These are phyloP conservation scores for Butorides virescens DNA, from an alignment of 2,113 vertebrate species.

Conservation along the genomic window DNA sequence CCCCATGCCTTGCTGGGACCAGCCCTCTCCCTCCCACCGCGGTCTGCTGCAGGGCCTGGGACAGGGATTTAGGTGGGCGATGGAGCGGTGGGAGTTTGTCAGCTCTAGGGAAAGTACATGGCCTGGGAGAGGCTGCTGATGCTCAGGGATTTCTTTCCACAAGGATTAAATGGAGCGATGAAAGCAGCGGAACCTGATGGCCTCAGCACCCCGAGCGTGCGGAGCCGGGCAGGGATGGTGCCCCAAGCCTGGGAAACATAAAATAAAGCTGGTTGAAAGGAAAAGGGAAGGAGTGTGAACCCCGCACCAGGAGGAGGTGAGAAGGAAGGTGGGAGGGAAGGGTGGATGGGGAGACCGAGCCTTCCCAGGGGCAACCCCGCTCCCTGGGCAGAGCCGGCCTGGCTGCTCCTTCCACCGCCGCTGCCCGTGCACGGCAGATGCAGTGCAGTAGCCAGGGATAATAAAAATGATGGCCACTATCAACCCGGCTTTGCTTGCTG, in stretches of 20 bases:
- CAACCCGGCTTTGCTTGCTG: not conserved
- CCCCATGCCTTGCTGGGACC: not conserved
- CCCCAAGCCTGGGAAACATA: not conserved
- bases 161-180: not conserved
- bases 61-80: not conserved
- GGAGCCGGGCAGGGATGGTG: not conserved
- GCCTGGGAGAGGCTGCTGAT: not conserved
- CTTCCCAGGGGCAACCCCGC: not conserved
- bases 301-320: not conserved
- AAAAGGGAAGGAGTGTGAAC: not conserved
- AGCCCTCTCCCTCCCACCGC: not conserved
- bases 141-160: not conserved
- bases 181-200: not conserved
- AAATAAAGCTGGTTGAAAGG: not conserved
- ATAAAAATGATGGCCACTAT: too few relatives aligned
- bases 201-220: not conserved
- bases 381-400: not conserved
- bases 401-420: not conserved
- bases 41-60: not conserved
- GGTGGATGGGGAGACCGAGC: not conserved
- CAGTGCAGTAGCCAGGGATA: not conserved
- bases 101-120: not conserved
- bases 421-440: not conserved
- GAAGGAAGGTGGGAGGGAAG: not conserved
- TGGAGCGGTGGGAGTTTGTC: not conserved